Base-by-base conservation (phyloP, 2,888 invertebrate species). In the Merodon equestris region DNA sequence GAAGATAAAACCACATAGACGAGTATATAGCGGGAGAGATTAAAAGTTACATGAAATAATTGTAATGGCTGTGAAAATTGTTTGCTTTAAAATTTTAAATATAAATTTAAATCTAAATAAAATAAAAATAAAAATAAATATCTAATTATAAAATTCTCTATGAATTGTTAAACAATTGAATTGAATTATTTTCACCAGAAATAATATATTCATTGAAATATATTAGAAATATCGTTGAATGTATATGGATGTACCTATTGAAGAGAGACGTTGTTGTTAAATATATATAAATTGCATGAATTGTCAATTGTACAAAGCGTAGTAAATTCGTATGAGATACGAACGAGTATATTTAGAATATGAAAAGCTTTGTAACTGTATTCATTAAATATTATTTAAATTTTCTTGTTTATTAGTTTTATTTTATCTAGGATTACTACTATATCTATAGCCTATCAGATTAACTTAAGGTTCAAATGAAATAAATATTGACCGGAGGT, bases 51-150 rank as follows among this genome's bases (percentile, higher is more conserved):
- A 27, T 75, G 27, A 27, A 75, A 81, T 81, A 83, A 85, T 27
- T 84, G 82, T 85, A 83, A 86, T 83, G 86, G 86, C 86, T 86
- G 86, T 86, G 86, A 86, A 83, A 84, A 84, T 83, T 83, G 83
- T 86, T 84, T 86, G 86, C 86, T 84, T 85, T 83, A 81, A 73
- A 67, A 48, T 38, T 66, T 47, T 53, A 54, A 17, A 71, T 40
- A 60, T 50, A 70, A 40, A 71, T 66, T 47, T 53, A 54, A 17
- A 71, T 40, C 57, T 50, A 70, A 40, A 71, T 58, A 56, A 27
- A 4, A 27, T 4, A 27, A 27, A 4, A 27, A 27, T 4, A 27
- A 4, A 27, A 27, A 27, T 27, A 7, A 27, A 27, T 4, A 27
- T 27, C 27, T 2, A 27, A 27, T 27, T 27, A 27, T 27, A 27